Evolutionary conservation across 2,797 vertebrate genomes (phyloP).

Genomic region (Eleutherodactylus coqui): DNA sequence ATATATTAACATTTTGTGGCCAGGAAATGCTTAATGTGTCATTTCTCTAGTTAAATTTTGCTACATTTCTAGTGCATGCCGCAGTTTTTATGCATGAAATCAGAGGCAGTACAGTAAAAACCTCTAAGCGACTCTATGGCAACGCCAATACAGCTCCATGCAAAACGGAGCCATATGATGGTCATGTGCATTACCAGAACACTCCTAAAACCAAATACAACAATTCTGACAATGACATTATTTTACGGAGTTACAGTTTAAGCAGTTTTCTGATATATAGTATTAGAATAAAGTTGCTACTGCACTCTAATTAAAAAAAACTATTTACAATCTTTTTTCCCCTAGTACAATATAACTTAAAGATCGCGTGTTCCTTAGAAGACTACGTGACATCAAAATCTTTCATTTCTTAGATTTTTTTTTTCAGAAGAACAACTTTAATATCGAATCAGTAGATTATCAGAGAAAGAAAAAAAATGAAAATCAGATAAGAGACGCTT

Average conservation of each 20-base stretch:
- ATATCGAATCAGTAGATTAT: neutral
- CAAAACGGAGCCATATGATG: no score
- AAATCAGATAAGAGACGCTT: constrained; percentile 29
- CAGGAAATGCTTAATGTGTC: no score
- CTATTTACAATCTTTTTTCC: no score
- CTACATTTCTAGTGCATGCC: no score
- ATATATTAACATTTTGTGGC: no score
- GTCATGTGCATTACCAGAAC: no score
- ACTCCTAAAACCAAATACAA: neutral
- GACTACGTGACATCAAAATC: neutral
- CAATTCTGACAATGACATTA: no score
- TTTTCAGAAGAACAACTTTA: neutral
- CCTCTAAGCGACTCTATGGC: no score
- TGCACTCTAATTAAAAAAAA: neutral
- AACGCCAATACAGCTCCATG: no score
- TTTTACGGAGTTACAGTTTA: neutral
- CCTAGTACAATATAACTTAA: neutral
- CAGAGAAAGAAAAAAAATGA: neutral
- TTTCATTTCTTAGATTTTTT: neutral
- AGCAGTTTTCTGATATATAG: neutral
- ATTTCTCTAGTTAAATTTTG: no score
- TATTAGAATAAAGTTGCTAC: neutral
- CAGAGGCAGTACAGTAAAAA: no score
- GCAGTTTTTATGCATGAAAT: no score
- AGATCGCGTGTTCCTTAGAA: neutral